phyloP scores from a whole-genome alignment of 2,888 invertebrate species.

The Acanthococcus lagerstroemiae region DNA sequence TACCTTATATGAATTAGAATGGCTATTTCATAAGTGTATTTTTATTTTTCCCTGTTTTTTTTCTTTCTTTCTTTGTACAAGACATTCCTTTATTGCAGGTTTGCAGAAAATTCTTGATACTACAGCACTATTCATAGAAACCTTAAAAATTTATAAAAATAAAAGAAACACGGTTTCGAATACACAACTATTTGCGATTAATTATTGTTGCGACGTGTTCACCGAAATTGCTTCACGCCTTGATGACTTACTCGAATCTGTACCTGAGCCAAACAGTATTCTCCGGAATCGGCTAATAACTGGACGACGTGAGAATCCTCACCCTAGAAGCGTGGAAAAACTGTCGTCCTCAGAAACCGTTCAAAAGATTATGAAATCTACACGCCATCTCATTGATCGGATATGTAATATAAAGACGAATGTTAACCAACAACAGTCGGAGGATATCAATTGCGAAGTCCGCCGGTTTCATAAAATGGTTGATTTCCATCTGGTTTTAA shows the following conservation, averaged over 20 bases:
- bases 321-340: not conserved
- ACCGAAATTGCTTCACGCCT: not conserved
- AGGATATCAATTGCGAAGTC: conserved; percentile 19
- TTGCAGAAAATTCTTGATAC: no score
- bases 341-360: conserved; percentile 8
- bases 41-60: no score
- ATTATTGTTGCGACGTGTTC: not conserved
- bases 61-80: no score
- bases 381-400: not conserved
- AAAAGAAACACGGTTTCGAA: not conserved
- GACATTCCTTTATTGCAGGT: no score
- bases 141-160: not conserved
- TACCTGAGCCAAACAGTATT: no score
- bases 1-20: no score
- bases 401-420: not conserved
- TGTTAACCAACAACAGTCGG: conserved; percentile 20
- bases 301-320: not conserved
- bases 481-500: not conserved
- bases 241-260: not conserved
- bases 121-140: no score
- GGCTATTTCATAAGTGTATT: no score
- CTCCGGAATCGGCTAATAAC: no score
- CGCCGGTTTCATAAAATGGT: conserved; percentile 13
- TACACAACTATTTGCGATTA: not conserved
- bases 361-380: not conserved